Evolutionary conservation across 2,797 vertebrate genomes (phyloP).

Genomic region (Petrocephalus schoutedeni): DNA sequence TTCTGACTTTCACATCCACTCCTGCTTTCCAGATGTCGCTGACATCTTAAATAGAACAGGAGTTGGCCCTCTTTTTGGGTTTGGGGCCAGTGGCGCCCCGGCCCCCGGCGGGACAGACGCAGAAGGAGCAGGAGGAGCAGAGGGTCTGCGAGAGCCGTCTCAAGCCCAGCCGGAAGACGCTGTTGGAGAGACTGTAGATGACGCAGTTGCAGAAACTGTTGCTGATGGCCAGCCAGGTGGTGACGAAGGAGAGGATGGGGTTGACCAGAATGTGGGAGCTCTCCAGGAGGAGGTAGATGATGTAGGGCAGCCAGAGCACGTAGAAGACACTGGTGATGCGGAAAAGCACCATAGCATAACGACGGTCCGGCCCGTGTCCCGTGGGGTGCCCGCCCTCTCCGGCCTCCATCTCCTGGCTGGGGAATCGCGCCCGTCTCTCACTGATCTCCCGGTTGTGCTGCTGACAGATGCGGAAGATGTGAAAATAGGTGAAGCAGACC

Average conservation of each 20-base stretch:
- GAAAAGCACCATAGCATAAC: slow-evolving; percentile 95
- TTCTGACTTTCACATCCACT: slow-evolving; percentile 26
- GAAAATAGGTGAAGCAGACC: slow-evolving; percentile 97
- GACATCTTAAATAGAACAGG: slow-evolving; percentile 80
- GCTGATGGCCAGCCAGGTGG: slow-evolving; percentile 98
- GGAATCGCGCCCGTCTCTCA: slow-evolving; percentile 87
- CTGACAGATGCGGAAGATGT: slow-evolving; percentile 97
- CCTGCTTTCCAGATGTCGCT: not conserved
- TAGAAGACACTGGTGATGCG: slow-evolving; percentile 98
- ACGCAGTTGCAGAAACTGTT: slow-evolving; percentile 99
- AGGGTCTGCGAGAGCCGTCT: slow-evolving; percentile 88
- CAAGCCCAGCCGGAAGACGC: slow-evolving; percentile 93
- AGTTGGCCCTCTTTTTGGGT: slow-evolving; percentile 88
- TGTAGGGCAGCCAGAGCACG: slow-evolving; percentile 95
- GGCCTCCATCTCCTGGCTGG: slow-evolving; percentile 84
- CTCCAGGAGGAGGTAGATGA: slow-evolving; percentile 94
- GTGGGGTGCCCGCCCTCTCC: slow-evolving; percentile 71
- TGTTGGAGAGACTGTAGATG: slow-evolving; percentile 97
- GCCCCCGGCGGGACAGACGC: slow-evolving; percentile 72
- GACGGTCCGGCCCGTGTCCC: slow-evolving; percentile 84
- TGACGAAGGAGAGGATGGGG: slow-evolving; percentile 88
- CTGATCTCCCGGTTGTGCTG: slow-evolving; percentile 98
- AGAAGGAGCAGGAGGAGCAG: slow-evolving; percentile 76
- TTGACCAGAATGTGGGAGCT: slow-evolving; percentile 90
- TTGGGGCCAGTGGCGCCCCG: slow-evolving; percentile 80